Evolutionary conservation across 2,113 vertebrate species (phyloP).

Genomic region (Eulemur rufifrons): DNA sequence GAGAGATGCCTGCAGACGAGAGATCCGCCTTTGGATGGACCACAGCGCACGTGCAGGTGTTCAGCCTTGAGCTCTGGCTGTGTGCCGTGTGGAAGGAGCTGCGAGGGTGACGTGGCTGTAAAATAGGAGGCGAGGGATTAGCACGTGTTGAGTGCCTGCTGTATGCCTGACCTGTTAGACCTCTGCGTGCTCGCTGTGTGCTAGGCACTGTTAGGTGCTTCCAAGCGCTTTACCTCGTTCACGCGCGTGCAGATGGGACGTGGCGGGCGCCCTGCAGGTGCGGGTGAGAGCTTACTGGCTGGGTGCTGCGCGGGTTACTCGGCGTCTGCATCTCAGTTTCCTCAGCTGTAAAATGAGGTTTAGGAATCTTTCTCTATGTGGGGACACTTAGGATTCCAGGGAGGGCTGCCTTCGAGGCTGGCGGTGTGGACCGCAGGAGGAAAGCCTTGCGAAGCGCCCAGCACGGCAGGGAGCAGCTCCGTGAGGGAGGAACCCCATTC

Average conservation of each 20-base stretch:
- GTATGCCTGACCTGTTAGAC: neutral
- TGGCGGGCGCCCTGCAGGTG: fast-evolving
- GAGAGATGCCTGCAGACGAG: neutral
- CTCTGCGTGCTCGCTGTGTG: neutral
- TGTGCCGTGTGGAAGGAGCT: neutral
- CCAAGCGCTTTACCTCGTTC: neutral
- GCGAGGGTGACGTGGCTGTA: neutral
- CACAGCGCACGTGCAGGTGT: neutral
- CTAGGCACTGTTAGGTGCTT: neutral
- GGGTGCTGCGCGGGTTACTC: neutral
- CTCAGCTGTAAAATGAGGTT: neutral
- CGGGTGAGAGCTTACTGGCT: no score
- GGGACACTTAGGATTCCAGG: neutral
- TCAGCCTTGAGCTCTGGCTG: neutral
- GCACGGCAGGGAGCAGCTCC: neutral
- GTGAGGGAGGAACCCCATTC: no score
- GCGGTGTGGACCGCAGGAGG: neutral
- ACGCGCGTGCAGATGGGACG: fast-evolving
- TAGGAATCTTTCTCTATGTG: neutral
- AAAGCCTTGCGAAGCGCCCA: neutral
- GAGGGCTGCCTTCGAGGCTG: neutral
- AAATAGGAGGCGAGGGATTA: no score
- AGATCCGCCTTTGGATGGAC: neutral
- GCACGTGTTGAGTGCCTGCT: neutral
- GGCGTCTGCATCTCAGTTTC: neutral